phyloP scores from a whole-genome alignment of 2,888 invertebrate genomes.

The Drosophila tripunctata region DNA sequence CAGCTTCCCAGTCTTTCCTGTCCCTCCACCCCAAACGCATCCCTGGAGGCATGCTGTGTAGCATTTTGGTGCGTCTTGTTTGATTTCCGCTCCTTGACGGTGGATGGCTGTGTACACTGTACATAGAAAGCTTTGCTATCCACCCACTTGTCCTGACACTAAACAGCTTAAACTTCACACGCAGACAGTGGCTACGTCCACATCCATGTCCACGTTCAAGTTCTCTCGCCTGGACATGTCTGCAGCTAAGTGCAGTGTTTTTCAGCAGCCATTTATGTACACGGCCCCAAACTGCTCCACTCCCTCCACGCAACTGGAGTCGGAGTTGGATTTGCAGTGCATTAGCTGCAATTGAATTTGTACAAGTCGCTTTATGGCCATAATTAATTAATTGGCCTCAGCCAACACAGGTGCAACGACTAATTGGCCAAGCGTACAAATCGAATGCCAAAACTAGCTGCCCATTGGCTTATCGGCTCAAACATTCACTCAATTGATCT shows the following conservation, averaged over 20 bases:
- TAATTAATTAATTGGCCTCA: conserved; percentile 57
- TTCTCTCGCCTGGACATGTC: no score
- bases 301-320: not conserved
- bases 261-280: conserved; percentile 49
- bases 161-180: conserved; percentile 73
- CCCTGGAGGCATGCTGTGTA: not conserved
- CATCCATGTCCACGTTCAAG: conserved; percentile 1
- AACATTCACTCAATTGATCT: conserved; percentile 32
- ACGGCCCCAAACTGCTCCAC: not conserved
- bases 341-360: conserved; percentile 82
- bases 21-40: no score
- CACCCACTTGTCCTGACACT: conserved; percentile 35
- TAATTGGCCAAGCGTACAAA: conserved; percentile 43
- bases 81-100: conserved; percentile 71
- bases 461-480: conserved; percentile 49
- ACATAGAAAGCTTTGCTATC: conserved; percentile 24
- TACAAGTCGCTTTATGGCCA: conserved; percentile 37
- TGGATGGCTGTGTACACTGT: conserved; percentile 17
- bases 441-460: conserved; percentile 39
- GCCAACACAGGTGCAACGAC: conserved; percentile 48
- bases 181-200: conserved; percentile 69
- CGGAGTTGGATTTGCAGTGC: conserved; percentile 53
- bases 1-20: conserved; percentile 10
- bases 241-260: conserved; percentile 56
- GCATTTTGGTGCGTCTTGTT: conserved; percentile 52